phyloP scores from a whole-genome alignment of 2,113 vertebrate species.

The Larimichthys polyactis region DNA sequence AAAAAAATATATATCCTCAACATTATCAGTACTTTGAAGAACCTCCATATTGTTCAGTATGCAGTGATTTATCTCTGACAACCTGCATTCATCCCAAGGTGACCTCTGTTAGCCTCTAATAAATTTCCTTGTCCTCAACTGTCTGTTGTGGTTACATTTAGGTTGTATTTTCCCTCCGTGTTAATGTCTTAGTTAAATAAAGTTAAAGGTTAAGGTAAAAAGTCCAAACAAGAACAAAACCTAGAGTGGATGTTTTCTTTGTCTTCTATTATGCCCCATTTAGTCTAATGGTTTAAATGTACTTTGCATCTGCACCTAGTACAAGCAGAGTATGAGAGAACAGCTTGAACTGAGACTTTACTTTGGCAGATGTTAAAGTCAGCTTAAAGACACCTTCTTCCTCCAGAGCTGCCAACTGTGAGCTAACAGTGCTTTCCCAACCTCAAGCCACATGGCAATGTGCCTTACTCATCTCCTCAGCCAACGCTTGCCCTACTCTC shows the following conservation, averaged over 20 bases:
- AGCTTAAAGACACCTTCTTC: conserved; percentile 17
- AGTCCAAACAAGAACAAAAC: conserved; percentile 1
- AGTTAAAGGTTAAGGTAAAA: conserved; percentile 23
- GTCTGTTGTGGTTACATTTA: conserved; percentile 38
- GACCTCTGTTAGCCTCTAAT: conserved; percentile 25
- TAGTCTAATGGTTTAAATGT: conserved; percentile 8
- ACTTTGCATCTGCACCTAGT: conserved; percentile 28
- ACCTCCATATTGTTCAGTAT: conserved; percentile 41
- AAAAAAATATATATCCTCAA: neutral
- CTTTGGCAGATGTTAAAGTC: conserved; percentile 35
- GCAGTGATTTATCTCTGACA: conserved; percentile 55
- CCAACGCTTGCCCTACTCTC: conserved; percentile 2
- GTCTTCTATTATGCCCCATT: conserved; percentile 22
- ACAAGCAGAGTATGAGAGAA: conserved; percentile 3
- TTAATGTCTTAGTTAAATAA: conserved; percentile 42
- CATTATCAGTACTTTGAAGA: conserved; percentile 41
- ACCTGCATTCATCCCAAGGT: conserved; percentile 52
- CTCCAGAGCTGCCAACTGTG: conserved; percentile 22
- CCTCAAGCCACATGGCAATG: conserved; percentile 18
- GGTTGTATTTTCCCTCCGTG: conserved; percentile 26
- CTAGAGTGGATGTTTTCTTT: neutral
- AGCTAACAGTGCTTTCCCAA: conserved; percentile 3
- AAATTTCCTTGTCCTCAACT: conserved; percentile 34
- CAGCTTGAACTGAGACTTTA: neutral
- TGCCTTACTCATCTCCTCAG: conserved; percentile 9